Conservation (phyloP, 2,113 vertebrate species). For the Tyto alba region DNA sequence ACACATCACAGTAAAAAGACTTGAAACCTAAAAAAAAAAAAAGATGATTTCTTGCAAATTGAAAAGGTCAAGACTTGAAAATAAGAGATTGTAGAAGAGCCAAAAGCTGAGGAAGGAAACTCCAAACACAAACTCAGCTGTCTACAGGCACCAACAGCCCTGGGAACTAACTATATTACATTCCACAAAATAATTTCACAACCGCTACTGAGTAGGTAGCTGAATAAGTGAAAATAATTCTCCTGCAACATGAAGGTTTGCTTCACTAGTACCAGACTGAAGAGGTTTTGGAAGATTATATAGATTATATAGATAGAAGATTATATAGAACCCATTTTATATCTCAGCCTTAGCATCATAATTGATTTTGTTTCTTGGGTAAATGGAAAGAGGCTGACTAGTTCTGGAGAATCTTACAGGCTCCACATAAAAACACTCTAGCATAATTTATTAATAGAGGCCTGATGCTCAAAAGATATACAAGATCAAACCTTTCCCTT, state of each 20-base stretch:
- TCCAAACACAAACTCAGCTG: background rate
- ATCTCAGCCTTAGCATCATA: background rate
- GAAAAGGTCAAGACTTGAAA: background rate
- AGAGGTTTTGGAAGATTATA: background rate
- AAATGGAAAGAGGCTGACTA: background rate
- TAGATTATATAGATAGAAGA: background rate
- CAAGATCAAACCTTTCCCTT: background rate
- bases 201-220: background rate
- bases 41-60: background rate
- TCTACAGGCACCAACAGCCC: background rate
- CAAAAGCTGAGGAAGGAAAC: background rate
- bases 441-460: background rate
- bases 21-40: background rate
- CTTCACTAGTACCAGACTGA: rapidly evolving
- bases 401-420: background rate
- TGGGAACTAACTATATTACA: background rate
- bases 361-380: background rate
- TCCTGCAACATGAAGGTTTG: background rate
- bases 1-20: background rate
- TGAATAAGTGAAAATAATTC: background rate
- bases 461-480: background rate
- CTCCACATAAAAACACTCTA: background rate
- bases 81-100: background rate
- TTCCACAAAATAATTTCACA: background rate
- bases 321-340: background rate